These are phyloP conservation scores for Chitala chitala DNA, from an alignment of 2,113 vertebrate species.

Conservation along the genomic window DNA sequence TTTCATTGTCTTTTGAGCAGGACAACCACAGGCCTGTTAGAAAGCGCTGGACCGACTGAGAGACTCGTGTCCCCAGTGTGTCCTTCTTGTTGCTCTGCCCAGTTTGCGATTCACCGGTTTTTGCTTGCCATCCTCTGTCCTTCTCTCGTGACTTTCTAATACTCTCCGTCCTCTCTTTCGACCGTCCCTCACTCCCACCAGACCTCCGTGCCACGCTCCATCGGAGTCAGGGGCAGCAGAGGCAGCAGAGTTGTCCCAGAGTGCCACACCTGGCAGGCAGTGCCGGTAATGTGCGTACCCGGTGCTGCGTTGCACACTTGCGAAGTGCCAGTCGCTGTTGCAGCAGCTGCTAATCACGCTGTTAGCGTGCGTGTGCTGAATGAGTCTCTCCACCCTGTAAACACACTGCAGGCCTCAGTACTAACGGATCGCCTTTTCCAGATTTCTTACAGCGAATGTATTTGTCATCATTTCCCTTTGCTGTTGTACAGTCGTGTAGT, in stretches of 20 bases:
- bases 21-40: background rate
- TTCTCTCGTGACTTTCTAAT: background rate
- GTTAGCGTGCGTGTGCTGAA: too few species aligned
- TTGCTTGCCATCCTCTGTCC: background rate
- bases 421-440: background rate
- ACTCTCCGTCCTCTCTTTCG: background rate
- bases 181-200: background rate
- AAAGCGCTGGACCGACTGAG: background rate
- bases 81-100: background rate
- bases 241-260: too few species aligned
- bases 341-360: too few species aligned
- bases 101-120: background rate
- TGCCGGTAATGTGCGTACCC: too few species aligned
- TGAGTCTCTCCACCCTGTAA: too few species aligned
- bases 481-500: background rate
- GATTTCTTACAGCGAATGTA: background rate
- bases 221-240: too few species aligned
- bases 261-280: background rate
- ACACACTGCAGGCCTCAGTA: background rate
- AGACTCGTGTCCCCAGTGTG: conserved; percentile 15
- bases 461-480: background rate
- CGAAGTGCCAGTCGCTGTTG: too few species aligned
- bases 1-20: conserved; percentile 17
- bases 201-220: background rate
- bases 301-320: too few species aligned